Base-by-base conservation (phyloP, 2,797 vertebrate genomes). In the Molossus alvarezi region DNA sequence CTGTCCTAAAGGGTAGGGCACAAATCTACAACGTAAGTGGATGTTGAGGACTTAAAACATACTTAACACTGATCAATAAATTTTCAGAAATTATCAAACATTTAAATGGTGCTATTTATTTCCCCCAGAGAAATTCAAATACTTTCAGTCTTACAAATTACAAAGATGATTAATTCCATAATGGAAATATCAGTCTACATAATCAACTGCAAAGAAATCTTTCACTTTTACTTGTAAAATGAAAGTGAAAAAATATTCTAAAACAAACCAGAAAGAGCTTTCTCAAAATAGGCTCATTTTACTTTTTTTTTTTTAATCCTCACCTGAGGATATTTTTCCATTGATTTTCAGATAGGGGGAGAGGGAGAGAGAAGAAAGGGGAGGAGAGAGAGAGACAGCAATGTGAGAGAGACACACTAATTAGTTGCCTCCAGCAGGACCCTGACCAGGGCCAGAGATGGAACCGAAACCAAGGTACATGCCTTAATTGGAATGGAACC, bases 171-270 rank as follows among this genome's bases (percentile, higher is more conserved):
- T 57, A 86, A 95, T 27, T 86, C 89, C 88, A 96, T 57, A 86
- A 69, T 41, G 29, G 20, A 77, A 90, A 81, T 62, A 72, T 3
- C 60, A 82, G 62, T 60, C 57, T 89, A 91, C 37, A 62, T 65
- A 82, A 48, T 82, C 17, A 95, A 58, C 60, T 90, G 18, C 57
- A 79, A 95, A 86, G 65, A 93, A 81, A 88, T 21, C 69, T 96
- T 93, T 96, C 90, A 94, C 81, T 96, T 95, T 97, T 81, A 92
- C 48, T 95, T 96, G 5, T 64, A 88, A 97, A 96, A 88, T 69
- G 13, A 94, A 95, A 92, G 37, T 60, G 53, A 20, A 53, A 91
- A 82, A 75, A 73, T 23, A 84, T 23, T 27, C 23, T 55, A 72
- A 90, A 76, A 84, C 9, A 82, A 90, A 89, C 8, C 20, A 91